A percentile compares a stretch with the other conserved stretches of the same genome.
Evolutionary conservation across 1,140 invertebrate species (phyloP).

Genomic region (Trichoplusia ni): DNA sequence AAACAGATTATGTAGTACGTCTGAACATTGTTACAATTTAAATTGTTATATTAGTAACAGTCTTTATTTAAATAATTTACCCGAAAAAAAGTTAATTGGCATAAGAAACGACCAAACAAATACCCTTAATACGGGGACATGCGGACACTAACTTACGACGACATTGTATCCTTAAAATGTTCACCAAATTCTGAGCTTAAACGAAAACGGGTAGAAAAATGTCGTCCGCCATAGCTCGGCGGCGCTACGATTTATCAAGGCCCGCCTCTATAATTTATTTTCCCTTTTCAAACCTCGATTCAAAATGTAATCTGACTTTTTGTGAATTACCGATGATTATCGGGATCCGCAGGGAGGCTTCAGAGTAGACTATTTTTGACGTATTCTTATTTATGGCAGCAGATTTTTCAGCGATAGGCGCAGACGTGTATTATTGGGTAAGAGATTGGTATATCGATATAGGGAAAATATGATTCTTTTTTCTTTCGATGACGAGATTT

Average conservation of each 20-base stretch:
- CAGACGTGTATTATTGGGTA: neutral
- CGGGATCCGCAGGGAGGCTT: neutral
- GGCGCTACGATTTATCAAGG: slow-evolving; percentile 17
- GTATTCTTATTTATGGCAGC: slow-evolving; percentile 12
- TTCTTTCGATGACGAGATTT: too few species aligned
- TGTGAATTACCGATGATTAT: slow-evolving; percentile 20
- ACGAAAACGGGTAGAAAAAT: neutral
- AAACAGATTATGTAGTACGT: too few species aligned
- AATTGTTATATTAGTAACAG: too few species aligned
- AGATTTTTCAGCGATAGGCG: neutral
- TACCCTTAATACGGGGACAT: too few species aligned
- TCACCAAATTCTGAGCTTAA: neutral
- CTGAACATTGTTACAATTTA: too few species aligned
- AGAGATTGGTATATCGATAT: neutral
- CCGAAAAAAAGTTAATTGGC: too few species aligned
- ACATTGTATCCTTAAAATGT: neutral
- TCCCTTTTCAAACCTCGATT: slow-evolving; percentile 14
- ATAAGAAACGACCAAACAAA: too few species aligned
- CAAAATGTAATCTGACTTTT: slow-evolving; percentile 25
- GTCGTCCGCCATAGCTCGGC: neutral
- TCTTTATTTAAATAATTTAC: too few species aligned
- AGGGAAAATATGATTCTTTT: neutral
- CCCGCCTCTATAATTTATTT: slow-evolving; percentile 18
- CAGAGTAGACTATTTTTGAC: neutral
- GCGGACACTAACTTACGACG: too few species aligned